These are phyloP conservation scores for Carassius carassius DNA, from an alignment of 2,113 vertebrate genomes.

Conservation along the genomic window DNA sequence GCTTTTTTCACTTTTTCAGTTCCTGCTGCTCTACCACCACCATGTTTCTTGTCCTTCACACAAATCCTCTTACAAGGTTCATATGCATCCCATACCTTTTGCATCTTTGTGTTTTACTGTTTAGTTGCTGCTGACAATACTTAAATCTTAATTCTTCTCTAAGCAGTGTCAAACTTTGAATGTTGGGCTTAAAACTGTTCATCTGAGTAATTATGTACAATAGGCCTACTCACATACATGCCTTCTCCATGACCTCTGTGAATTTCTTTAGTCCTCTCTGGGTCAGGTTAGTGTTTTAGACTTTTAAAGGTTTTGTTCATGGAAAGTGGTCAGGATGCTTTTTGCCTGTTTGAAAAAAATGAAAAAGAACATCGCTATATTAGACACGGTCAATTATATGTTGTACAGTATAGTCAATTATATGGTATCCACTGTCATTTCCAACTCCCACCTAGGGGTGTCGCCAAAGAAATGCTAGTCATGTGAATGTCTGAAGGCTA, in stretches of 20 bases:
- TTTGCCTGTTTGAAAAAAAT: too few relatives aligned
- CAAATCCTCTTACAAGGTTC: not conserved
- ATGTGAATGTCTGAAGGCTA: not conserved
- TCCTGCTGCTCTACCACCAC: not conserved
- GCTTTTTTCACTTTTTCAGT: conserved; percentile 9
- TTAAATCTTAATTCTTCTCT: too few relatives aligned
- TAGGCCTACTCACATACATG: not conserved
- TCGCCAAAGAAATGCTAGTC: not conserved
- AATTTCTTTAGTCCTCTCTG: not conserved
- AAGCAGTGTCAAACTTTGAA: not conserved
- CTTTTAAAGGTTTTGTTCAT: too few relatives aligned
- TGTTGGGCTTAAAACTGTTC: not conserved
- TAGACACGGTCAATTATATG: too few relatives aligned
- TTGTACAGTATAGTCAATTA: too few relatives aligned
- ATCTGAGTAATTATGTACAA: not conserved
- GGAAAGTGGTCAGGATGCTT: too few relatives aligned
- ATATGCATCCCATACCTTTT: not conserved
- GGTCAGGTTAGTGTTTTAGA: not conserved
- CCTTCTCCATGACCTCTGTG: too few relatives aligned
- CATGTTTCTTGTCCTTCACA: conserved; percentile 12
- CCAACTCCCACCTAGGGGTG: not conserved
- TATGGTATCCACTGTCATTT: not conserved
- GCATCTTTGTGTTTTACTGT: not conserved
- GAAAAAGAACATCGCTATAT: too few relatives aligned
- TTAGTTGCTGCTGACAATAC: not conserved